Base-by-base conservation (phyloP, 2,797 vertebrate genomes). In the Peromyscus eremicus region DNA sequence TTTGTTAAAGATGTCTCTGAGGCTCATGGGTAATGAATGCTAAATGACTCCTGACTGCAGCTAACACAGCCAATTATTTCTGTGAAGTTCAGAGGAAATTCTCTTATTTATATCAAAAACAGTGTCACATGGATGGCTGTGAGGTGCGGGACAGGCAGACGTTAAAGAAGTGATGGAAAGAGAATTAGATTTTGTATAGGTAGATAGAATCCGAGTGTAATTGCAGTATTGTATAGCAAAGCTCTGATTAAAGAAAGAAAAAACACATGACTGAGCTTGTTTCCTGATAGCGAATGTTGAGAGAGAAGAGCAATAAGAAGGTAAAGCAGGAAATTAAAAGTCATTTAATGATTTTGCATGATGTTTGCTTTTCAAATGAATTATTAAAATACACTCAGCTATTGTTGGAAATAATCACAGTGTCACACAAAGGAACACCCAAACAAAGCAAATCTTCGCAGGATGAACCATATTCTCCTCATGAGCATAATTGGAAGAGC, bases 31-130 rank as follows among this genome's bases (percentile, higher is more conserved):
- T 64, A 25, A 84, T 7, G 37, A 25, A 84, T 7, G 37, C 19
- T 49, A n/a, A 89, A 55, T n/a, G 10, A 77, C 80, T 40, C 60
- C 23, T 73, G 40, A n/a, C 43, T 84, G 19, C 75, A 87, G 25
- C 43, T 60, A 55, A 66, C 23, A 34, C 82, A 85, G 19, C 77
- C 19, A 10, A 75, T 85, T 76, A 68, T 87, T 89, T 85, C n/a
- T 87, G 37, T 27, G 80, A 77, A 70, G 68, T 93, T 93, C 52
- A 86, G 34, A 89, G 32, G 85, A 79, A 84, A 52, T 87, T 73
- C 32, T 46, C 29, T 94, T 90, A 13, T 75, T 68, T 92, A 9
- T 87, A 37, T 43, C 46, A 73, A 27, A 91, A 46, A 23, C 17
- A 17, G 3, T 68, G 16, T 87, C 49, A 52, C 52, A 6, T 66